Evolutionary conservation across 2,113 vertebrate species (phyloP), one percentile per base, ranked within the genome.

Genomic region (Neofelis nebulosa): DNA sequence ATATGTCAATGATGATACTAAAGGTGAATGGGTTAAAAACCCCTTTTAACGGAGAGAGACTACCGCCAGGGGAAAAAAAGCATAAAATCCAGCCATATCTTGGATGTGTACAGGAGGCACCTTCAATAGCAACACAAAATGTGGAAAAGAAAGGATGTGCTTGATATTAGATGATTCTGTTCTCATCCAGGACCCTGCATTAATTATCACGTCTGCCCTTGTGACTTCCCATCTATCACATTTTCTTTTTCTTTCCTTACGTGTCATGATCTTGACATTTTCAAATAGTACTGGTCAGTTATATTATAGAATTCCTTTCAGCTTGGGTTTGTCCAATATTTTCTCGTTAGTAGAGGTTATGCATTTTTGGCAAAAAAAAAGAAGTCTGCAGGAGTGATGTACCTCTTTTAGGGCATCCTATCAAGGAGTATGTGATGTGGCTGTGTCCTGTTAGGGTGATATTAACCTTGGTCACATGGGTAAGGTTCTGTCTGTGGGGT

Each of bases 391-490:
- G 29, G 38, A 33, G 82, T 41, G 19, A 36, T 18, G 45, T 27
- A 52, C 13, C 8, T 69, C 76, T 27, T 33, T 63, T 29, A 48
- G 71, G 2, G 8, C 12, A 3, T 78, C 29, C 4, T 63, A 3
- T n/a, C 14, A 4, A 0, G 5, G 55, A 25, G 48, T 19, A 2
- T 16, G 23, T 45, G 29, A 11, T 65, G 12, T 15, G 31, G 0
- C 19, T 57, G 4, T 13, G 29, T 50, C 19, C 41, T n/a, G 55
- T n/a, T 15, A 21, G 6, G 55, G 12, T 33, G 16, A 69, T 10
- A 6, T 69, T 16, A 55, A 41, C 5, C 29, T 69, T 80, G 57
- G 14, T 65, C 31, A 16, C 45, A 13, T 25, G 13, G 7, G 36
- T 69, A 38, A 71, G 14, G 23, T 21, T 16, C 2, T 88, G 7